Evolutionary conservation across 2,113 vertebrate genomes (phyloP).

Genomic region (Festucalex cinctus): DNA sequence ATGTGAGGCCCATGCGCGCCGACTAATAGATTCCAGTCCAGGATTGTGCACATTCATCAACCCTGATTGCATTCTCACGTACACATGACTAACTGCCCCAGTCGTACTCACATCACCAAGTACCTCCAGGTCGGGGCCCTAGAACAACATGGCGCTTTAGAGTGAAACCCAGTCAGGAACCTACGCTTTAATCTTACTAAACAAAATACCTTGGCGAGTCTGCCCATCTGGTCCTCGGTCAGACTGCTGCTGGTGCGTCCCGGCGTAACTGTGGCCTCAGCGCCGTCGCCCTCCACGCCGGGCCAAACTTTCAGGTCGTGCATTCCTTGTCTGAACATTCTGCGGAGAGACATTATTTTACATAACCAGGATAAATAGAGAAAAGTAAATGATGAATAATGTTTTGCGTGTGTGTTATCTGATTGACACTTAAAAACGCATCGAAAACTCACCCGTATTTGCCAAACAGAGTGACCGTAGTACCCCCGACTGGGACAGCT

Average conservation of each 20-base stretch:
- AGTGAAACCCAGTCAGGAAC: neutral
- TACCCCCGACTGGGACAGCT: conserved; percentile 92
- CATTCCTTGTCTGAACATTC: conserved; percentile 99
- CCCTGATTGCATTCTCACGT: too few species aligned
- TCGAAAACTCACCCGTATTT: conserved; percentile 85
- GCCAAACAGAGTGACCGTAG: conserved; percentile 92
- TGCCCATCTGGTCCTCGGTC: conserved; percentile 96
- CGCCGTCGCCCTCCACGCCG: conserved; percentile 90
- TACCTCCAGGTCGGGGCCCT: conserved; percentile 78
- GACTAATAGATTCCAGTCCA: too few species aligned
- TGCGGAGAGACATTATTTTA: conserved; percentile 32
- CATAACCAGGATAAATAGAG: too few species aligned
- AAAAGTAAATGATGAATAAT: too few species aligned
- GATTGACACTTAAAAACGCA: neutral
- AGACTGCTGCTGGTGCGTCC: conserved; percentile 91
- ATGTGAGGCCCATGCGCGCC: too few species aligned
- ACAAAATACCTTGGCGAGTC: conserved; percentile 88
- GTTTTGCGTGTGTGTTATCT: too few species aligned
- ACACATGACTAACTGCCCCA: conserved; percentile 29
- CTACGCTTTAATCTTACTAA: neutral
- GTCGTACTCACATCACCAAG: conserved; percentile 81
- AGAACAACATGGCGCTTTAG: conserved; percentile 74
- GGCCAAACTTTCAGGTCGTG: conserved; percentile 99
- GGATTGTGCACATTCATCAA: too few species aligned
- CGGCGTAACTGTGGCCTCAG: conserved; percentile 88